phyloP scores from a whole-genome alignment of 2,888 invertebrate genomes.

The Thyatira batis region DNA sequence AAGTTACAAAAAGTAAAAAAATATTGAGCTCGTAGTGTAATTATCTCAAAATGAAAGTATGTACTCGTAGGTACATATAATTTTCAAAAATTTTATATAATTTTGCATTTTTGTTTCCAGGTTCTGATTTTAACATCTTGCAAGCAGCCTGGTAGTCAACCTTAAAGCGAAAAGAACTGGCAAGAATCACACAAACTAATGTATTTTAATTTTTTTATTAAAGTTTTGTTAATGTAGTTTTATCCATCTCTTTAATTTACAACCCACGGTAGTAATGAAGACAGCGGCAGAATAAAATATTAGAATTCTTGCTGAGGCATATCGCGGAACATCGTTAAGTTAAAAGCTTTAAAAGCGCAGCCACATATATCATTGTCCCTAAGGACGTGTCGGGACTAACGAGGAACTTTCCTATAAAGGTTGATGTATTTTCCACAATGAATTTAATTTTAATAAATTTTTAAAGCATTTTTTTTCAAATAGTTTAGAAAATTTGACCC shows the following conservation, averaged over 20 bases:
- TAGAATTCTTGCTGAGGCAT: not conserved
- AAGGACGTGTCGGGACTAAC: constrained; percentile 17
- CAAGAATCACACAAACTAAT: too few relatives aligned
- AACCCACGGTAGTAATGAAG: constrained; percentile 7
- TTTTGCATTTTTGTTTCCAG: too few relatives aligned
- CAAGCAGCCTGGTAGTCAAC: too few relatives aligned
- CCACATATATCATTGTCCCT: constrained; percentile 21
- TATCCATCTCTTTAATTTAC: constrained; percentile 7
- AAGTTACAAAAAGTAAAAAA: too few relatives aligned
- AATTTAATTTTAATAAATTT: not conserved
- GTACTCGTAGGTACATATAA: too few relatives aligned
- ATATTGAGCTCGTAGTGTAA: too few relatives aligned
- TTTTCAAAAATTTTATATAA: too few relatives aligned
- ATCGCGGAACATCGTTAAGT: constrained; percentile 1
- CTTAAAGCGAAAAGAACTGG: too few relatives aligned
- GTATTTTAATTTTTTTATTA: too few relatives aligned
- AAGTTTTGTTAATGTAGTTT: too few relatives aligned
- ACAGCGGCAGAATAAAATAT: not conserved
- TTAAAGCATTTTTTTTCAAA: not conserved
- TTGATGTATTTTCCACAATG: not conserved
- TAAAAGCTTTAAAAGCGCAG: constrained; percentile 22
- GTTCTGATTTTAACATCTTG: too few relatives aligned
- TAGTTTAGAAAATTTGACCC: not conserved
- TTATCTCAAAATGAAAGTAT: too few relatives aligned
- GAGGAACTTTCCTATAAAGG: not conserved